Conservation (phyloP, 2,888 invertebrate genomes). For the Buathra laborator region DNA sequence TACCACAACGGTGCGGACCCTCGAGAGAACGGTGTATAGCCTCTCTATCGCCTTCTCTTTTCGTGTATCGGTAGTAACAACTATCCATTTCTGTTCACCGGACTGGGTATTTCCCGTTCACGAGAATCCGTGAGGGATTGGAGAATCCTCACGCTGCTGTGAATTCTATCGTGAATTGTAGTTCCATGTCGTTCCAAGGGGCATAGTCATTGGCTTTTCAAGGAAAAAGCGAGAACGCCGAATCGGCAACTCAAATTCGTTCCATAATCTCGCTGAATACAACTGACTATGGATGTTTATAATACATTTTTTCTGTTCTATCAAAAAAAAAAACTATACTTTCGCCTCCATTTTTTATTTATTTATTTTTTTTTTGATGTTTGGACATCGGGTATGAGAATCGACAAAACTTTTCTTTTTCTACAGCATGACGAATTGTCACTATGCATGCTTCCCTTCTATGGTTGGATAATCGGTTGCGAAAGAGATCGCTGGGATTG, state of each 20-base stretch:
- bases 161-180: slow-evolving; percentile 22
- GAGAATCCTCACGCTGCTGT: slow-evolving; percentile 30
- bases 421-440: slow-evolving; percentile 27
- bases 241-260: background rate
- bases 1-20: background rate
- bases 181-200: background rate
- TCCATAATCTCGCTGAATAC: background rate
- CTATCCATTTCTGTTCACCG: slow-evolving; percentile 27
- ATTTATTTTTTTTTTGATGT: background rate
- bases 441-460: background rate
- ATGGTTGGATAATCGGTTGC: slow-evolving; percentile 31
- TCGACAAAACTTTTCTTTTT: background rate
- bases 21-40: background rate
- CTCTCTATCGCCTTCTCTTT: slow-evolving; percentile 12
- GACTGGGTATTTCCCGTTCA: background rate
- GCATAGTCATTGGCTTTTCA: slow-evolving; percentile 7
- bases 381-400: slow-evolving; percentile 5
- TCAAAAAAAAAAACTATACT: background rate
- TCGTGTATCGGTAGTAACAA: slow-evolving; percentile 41
- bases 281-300: background rate
- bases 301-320: background rate
- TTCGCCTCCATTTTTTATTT: too few species aligned
- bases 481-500: slow-evolving; percentile 20
- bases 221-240: background rate
- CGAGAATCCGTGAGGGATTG: slow-evolving; percentile 38